Conservation (phyloP, 2,888 invertebrate genomes). For the Trichogramma dendrolimi region DNA sequence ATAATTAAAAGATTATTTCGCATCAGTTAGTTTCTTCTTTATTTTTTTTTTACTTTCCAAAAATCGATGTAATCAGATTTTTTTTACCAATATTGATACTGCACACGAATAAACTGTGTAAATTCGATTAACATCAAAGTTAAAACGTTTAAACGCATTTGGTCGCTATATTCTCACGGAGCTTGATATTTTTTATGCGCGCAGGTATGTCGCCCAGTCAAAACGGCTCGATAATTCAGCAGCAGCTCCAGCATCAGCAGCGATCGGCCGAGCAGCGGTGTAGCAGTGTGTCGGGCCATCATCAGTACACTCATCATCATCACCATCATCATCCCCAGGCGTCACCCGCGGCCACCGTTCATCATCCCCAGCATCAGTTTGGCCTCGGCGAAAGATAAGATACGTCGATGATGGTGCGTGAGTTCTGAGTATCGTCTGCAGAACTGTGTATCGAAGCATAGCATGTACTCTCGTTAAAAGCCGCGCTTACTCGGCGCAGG, state of each 20-base stretch:
- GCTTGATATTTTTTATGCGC: conserved; percentile 10
- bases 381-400: conserved; percentile 52
- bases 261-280: conserved; percentile 32
- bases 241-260: conserved; percentile 42
- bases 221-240: conserved; percentile 42
- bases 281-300: conserved; percentile 35
- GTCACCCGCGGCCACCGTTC: conserved; percentile 42
- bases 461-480: too few species aligned
- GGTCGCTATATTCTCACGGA: too few species aligned
- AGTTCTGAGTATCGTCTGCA: conserved; percentile 43
- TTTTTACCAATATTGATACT: too few species aligned
- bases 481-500: too few species aligned
- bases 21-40: too few species aligned
- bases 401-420: conserved; percentile 34
- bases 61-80: too few species aligned
- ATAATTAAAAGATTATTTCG: too few species aligned
- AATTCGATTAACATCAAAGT: too few species aligned
- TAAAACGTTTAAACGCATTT: too few species aligned
- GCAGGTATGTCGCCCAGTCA: conserved; percentile 53
- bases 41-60: too few species aligned
- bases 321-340: conserved; percentile 30
- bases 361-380: conserved; percentile 53
- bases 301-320: conserved; percentile 49
- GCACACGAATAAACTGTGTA: too few species aligned
- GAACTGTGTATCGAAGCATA: conserved; percentile 41